Evolutionary conservation across 2,113 vertebrate genomes (phyloP).

Genomic region (Bufo gargarizans): DNA sequence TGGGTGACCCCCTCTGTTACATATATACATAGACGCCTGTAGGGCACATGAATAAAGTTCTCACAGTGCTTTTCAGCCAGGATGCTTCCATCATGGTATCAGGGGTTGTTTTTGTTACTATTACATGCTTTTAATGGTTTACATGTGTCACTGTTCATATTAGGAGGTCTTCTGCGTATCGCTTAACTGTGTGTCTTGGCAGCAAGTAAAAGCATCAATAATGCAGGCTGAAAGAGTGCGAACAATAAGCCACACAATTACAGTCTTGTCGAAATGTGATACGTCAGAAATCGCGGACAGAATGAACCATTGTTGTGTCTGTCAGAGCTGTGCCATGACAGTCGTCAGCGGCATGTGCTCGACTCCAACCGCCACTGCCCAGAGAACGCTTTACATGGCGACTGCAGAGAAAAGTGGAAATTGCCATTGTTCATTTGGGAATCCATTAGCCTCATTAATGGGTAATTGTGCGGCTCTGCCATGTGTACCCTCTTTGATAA

Average conservation of each 20-base stretch:
- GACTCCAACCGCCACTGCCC: not conserved
- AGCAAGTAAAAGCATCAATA: conserved; percentile 33
- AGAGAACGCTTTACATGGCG: not conserved
- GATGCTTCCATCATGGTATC: not conserved
- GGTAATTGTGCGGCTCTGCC: not conserved
- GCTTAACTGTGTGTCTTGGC: conserved; percentile 17
- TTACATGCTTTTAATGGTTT: not conserved
- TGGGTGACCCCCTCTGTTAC: too few relatives aligned
- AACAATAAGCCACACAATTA: conserved; percentile 51
- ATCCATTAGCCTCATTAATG: not conserved
- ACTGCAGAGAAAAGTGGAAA: not conserved
- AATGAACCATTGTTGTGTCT: conserved; percentile 53
- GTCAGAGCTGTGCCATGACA: conserved; percentile 19
- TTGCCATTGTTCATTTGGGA: not conserved
- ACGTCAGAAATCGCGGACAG: conserved; percentile 52
- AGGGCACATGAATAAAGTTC: not conserved
- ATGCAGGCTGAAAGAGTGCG: conserved; percentile 32
- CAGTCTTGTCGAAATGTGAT: conserved; percentile 51
- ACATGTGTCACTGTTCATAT: not conserved
- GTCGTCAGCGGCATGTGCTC: conserved; percentile 9
- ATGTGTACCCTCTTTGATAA: not conserved
- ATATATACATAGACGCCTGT: too few relatives aligned
- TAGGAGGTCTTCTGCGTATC: not conserved
- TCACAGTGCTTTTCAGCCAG: too few relatives aligned
- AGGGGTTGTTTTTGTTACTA: too few relatives aligned